Evolutionary conservation across 2,888 invertebrate species (phyloP).

Genomic region (Brachypalpus laphriformis): DNA sequence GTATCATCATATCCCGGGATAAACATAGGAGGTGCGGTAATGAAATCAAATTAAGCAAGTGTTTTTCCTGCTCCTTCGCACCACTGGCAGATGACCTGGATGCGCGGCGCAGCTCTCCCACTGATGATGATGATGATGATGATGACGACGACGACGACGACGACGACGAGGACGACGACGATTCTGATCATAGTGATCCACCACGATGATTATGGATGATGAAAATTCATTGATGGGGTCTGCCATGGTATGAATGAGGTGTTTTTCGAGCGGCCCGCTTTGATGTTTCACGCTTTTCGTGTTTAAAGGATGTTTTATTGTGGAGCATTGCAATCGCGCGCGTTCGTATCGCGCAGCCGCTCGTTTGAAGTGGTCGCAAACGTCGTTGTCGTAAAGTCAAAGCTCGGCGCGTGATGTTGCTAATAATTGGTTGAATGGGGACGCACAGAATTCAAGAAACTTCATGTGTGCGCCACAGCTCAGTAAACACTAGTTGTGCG

Average conservation of each 20-base stretch:
- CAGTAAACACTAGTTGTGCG: conserved; percentile 65
- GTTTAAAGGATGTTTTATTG: conserved; percentile 73
- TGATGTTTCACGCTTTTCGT: conserved; percentile 73
- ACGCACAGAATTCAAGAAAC: conserved; percentile 50
- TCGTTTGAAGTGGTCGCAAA: conserved; percentile 71
- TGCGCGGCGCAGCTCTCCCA: conserved; percentile 16
- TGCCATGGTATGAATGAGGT: conserved; percentile 68
- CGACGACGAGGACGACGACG: conserved; percentile 44
- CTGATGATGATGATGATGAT: conserved; percentile 29
- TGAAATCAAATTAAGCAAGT: conserved; percentile 83
- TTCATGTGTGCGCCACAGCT: conserved; percentile 51
- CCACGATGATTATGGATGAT: conserved; percentile 72
- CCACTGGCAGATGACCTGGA: conserved; percentile 46
- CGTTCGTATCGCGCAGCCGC: conserved; percentile 20
- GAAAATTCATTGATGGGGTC: conserved; percentile 72
- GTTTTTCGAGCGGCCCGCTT: conserved; percentile 64
- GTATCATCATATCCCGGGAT: conserved; percentile 52
- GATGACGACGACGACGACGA: conserved; percentile 15
- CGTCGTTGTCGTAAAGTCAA: conserved; percentile 68
- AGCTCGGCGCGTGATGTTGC: conserved; percentile 69
- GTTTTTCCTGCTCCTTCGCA: conserved; percentile 70
- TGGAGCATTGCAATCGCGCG: conserved; percentile 62
- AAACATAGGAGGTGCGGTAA: conserved; percentile 80
- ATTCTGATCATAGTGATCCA: conserved; percentile 70
- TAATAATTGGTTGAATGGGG: conserved; percentile 68